Evolutionary conservation across 2,888 invertebrate genomes (phyloP).

Genomic region (Catocala nupta): DNA sequence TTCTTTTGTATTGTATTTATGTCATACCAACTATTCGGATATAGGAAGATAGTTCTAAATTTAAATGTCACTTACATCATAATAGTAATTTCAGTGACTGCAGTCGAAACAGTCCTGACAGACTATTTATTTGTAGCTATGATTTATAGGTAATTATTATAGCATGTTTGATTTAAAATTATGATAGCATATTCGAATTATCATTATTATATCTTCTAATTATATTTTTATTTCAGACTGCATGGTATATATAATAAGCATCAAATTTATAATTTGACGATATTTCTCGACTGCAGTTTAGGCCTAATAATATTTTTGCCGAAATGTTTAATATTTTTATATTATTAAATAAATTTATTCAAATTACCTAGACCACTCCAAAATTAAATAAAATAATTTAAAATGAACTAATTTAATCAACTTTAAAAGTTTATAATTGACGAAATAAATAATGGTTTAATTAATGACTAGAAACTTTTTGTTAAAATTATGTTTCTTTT

Average conservation of each 20-base stretch:
- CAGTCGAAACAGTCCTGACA: slow-evolving; percentile 11
- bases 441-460: slow-evolving; percentile 10
- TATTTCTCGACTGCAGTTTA: slow-evolving; percentile 24
- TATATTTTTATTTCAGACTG: too few relatives aligned
- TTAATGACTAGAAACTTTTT: slow-evolving; percentile 33
- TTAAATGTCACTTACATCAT: not conserved
- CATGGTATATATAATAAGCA: too few relatives aligned
- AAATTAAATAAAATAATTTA: not conserved
- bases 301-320: not conserved
- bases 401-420: not conserved
- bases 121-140: not conserved
- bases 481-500: not conserved
- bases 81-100: slow-evolving; percentile 9
- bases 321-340: not conserved
- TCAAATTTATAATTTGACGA: not conserved
- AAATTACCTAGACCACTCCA: not conserved
- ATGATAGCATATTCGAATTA: not conserved
- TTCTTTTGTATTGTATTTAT: slow-evolving; percentile 30
- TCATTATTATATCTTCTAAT: too few relatives aligned
- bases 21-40: slow-evolving; percentile 28
- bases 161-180: not conserved
- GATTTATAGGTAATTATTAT: not conserved
- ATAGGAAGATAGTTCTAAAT: slow-evolving; percentile 30
- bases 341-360: not conserved
- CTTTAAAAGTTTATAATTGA: slow-evolving; percentile 12